phyloP scores from a whole-genome alignment of 2,888 invertebrate species.

The Prosopocoilus inquinatus region DNA sequence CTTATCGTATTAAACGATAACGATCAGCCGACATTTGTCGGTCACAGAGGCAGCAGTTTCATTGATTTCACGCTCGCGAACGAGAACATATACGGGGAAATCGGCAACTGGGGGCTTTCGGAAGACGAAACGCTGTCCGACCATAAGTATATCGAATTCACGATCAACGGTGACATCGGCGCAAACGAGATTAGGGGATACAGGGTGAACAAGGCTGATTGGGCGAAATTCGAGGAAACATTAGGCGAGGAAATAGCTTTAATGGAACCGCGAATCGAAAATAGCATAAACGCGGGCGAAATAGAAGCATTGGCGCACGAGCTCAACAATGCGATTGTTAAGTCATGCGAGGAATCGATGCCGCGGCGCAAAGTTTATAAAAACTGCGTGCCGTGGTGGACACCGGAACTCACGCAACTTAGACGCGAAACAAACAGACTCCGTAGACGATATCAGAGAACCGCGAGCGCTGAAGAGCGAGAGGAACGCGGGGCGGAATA shows the following conservation, averaged over 20 bases:
- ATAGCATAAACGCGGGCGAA: background rate
- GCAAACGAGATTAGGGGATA: background rate
- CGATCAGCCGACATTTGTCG: background rate
- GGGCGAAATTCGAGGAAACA: background rate
- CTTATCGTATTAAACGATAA: background rate
- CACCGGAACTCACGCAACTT: slow-evolving; percentile 10
- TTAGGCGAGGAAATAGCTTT: no score
- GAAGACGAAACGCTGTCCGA: slow-evolving; percentile 1
- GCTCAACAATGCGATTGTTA: slow-evolving; percentile 6
- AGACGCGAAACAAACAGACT: background rate
- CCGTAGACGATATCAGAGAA: slow-evolving; percentile 4
- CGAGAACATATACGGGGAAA: background rate
- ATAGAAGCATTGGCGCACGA: background rate
- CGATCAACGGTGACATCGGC: no score
- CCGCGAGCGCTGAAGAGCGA: background rate
- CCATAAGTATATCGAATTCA: background rate
- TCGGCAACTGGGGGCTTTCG: background rate
- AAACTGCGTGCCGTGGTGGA: slow-evolving; percentile 21
- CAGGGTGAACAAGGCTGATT: slow-evolving; percentile 2
- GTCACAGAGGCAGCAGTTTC: background rate
- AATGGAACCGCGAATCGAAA: no score
- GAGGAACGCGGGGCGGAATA: background rate
- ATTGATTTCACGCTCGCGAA: background rate
- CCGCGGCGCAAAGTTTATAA: background rate
- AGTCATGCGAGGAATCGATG: slow-evolving; percentile 11